phyloP scores from a whole-genome alignment of 2,113 vertebrate genomes.

The Melanostigma gelatinosum region DNA sequence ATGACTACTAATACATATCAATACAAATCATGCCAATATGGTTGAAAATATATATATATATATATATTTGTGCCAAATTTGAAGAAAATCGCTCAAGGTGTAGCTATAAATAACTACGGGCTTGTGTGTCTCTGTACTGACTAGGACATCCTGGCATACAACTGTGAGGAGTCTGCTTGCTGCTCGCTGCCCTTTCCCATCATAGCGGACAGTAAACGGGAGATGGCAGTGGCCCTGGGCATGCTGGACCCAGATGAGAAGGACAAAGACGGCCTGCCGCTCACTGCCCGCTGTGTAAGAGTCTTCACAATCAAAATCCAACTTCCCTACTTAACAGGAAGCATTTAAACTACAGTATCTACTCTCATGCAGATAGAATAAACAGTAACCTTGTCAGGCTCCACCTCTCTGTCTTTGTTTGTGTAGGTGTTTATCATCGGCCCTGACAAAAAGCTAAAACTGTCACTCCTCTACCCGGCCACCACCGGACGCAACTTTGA shows the following conservation, averaged over 20 bases:
- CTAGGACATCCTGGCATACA: slow-evolving; percentile 94
- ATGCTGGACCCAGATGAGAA: slow-evolving; percentile 93
- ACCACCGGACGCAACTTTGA: slow-evolving; percentile 95
- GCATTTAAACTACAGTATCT: not conserved
- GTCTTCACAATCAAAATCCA: not conserved
- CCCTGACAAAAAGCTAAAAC: slow-evolving; percentile 93
- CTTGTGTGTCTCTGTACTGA: not conserved
- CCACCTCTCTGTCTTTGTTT: not conserved
- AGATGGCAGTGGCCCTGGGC: slow-evolving; percentile 89
- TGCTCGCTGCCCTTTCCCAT: slow-evolving; percentile 91
- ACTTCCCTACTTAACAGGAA: not conserved
- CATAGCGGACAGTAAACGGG: slow-evolving; percentile 89
- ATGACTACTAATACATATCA: not conserved
- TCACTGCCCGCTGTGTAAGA: slow-evolving; percentile 93
- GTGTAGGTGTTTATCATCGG: slow-evolving; percentile 91
- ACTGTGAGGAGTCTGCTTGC: slow-evolving; percentile 75
- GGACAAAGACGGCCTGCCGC: slow-evolving; percentile 88
- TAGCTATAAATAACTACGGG: not conserved
- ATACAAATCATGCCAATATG: not conserved
- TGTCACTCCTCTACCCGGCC: slow-evolving; percentile 93
- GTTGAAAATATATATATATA: not conserved
- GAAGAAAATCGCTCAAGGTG: not conserved
- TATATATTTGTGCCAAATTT: not conserved
- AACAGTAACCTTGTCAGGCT: not conserved
- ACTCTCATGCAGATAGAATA: not conserved